Conservation (phyloP, 2,888 invertebrate genomes). For the Lepidochrysops patricia region DNA sequence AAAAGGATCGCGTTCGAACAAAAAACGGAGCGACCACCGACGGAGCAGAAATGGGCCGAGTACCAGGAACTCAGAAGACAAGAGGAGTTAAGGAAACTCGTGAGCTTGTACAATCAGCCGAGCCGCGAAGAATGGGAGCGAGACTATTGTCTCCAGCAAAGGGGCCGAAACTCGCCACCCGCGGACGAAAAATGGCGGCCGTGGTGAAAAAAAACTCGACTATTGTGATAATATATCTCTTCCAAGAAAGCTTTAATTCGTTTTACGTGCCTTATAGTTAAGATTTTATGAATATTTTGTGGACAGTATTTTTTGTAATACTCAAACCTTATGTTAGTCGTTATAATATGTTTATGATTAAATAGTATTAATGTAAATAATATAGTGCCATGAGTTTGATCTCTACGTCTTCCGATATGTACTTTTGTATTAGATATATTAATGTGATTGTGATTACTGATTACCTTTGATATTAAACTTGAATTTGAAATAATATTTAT, state of each 20-base stretch:
- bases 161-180: neutral
- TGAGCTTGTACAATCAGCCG: neutral
- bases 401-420: slow-evolving; percentile 57
- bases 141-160: neutral
- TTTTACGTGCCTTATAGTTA: slow-evolving; percentile 44
- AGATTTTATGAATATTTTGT: slow-evolving; percentile 10
- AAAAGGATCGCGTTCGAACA: slow-evolving; percentile 55
- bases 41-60: slow-evolving; percentile 28
- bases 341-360: slow-evolving; percentile 14
- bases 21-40: slow-evolving; percentile 52
- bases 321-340: neutral
- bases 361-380: slow-evolving; percentile 16
- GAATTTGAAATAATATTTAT: neutral
- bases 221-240: slow-evolving; percentile 68
- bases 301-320: slow-evolving; percentile 8
- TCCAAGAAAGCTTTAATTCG: slow-evolving; percentile 72
- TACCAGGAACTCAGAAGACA: neutral
- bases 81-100: neutral
- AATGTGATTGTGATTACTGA: slow-evolving; percentile 21
- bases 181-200: slow-evolving; percentile 58
- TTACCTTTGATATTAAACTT: slow-evolving; percentile 15
- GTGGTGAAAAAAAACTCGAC: slow-evolving; percentile 38
- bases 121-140: neutral
- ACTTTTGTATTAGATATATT: slow-evolving; percentile 18
- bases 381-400: slow-evolving; percentile 57